Evolutionary conservation across 2,797 vertebrate genomes (phyloP), one percentile per base, ranked within the genome.

Genomic region (Spheniscus humboldti): DNA sequence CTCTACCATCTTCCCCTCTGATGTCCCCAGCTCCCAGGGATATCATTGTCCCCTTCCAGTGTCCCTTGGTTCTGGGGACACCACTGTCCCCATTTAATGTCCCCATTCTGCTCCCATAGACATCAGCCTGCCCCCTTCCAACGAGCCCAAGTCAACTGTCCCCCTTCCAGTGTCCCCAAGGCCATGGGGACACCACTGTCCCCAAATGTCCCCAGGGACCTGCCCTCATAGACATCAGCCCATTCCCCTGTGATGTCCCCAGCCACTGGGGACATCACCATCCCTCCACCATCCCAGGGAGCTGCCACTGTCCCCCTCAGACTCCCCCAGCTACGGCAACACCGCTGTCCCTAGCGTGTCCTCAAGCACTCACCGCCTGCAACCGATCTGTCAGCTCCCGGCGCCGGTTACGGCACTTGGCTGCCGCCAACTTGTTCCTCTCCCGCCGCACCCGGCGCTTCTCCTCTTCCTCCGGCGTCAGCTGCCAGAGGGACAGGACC

Each of bases 401-500:
- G 78, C 99, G 97, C 31, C 99, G 98, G 97, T 99, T 99, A 56
- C 99, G 98, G 75, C 99, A 99, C 93, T 99, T 99, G 66, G 99
- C 99, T 0, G 99, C 99, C 1, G 99, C 99, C 96, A 99, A 78
- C 81, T 99, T 99, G 98, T 99, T 99, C 86, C 99, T 97, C 93
- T 99, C 99, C 33, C 99, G 94, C 3, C 99, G 98, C 63, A 99
- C 99, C 6, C 99, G 98, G 9, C 99, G 98, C 95, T 99, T 99
- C 95, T 99, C 99, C 88, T 99, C 99, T 92, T 99, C 99, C 92
- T 99, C 99, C 0, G 99, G 99, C 4, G 99, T 99, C 55, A 99
- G 97, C 99, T 99, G 94, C 16, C 37, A 50, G 50, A 13, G 31
- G 33, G 13, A 59, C 4, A 2, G 13, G 18, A 18, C 17, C 7